phyloP scores from a whole-genome alignment of 1,140 invertebrate genomes.

The Physella acuta region DNA sequence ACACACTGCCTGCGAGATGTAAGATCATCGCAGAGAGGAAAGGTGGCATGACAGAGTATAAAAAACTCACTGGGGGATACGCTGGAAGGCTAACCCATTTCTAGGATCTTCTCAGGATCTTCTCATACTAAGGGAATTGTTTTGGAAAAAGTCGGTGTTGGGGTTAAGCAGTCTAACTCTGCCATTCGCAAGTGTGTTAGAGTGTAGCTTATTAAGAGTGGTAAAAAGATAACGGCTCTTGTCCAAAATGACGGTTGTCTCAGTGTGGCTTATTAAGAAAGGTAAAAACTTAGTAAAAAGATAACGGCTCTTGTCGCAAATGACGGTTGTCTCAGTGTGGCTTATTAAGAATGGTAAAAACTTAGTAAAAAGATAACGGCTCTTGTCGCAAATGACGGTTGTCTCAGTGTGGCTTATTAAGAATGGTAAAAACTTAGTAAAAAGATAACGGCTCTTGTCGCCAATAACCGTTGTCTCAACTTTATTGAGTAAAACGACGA shows the following conservation, averaged over 20 bases:
- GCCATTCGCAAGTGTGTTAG: slow-evolving; percentile 99
- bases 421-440: too few relatives aligned
- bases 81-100: slow-evolving; percentile 99
- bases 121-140: slow-evolving; percentile 99
- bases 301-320: too few relatives aligned
- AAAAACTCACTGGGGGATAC: slow-evolving; percentile 97
- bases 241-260: slow-evolving; percentile 98
- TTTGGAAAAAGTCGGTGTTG: slow-evolving; percentile 99
- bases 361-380: too few relatives aligned
- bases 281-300: too few relatives aligned
- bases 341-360: too few relatives aligned
- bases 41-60: slow-evolving; percentile 99
- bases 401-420: too few relatives aligned
- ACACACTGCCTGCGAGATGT: slow-evolving; percentile 97
- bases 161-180: slow-evolving; percentile 99
- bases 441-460: too few relatives aligned
- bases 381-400: too few relatives aligned
- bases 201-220: slow-evolving; percentile 99
- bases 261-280: too few relatives aligned
- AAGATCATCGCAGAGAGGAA: slow-evolving; percentile 93
- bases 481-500: slow-evolving; percentile 99
- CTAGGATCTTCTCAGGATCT: slow-evolving; percentile 97
- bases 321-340: too few relatives aligned
- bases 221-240: slow-evolving; percentile 99
- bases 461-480: slow-evolving; percentile 99